These are phyloP conservation scores for Arctia plantaginis DNA, from an alignment of 2,888 invertebrate genomes.

Conservation along the genomic window DNA sequence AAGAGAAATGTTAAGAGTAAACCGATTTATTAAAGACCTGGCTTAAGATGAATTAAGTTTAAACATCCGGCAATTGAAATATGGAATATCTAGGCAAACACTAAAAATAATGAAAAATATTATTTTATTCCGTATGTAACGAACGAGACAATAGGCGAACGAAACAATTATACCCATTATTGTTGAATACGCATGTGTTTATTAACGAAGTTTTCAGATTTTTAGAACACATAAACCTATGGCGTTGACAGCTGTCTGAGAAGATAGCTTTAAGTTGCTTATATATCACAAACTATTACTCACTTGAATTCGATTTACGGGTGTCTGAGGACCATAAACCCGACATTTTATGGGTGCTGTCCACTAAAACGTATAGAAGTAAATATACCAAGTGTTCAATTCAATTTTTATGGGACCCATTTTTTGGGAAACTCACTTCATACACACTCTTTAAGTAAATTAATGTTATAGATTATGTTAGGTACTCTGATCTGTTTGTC, in stretches of 20 bases:
- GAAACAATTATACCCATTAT: too few species aligned
- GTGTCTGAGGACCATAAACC: constrained; percentile 12
- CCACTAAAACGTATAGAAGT: constrained; percentile 13
- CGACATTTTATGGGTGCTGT: constrained; percentile 12
- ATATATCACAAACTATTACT: constrained; percentile 9
- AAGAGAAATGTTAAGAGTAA: too few species aligned
- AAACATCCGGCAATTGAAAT: too few species aligned
- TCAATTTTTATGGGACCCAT: background rate
- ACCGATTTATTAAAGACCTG: too few species aligned
- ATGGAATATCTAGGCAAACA: too few species aligned
- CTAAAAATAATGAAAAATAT: too few species aligned
- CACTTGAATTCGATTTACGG: constrained; percentile 17
- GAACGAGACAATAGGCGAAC: too few species aligned
- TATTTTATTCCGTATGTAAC: too few species aligned
- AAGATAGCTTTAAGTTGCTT: background rate
- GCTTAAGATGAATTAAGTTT: too few species aligned
- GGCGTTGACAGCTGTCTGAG: background rate
- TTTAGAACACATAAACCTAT: background rate
- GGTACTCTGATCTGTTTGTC: too few species aligned
- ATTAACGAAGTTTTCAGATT: background rate
- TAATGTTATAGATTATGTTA: too few species aligned
- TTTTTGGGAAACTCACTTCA: background rate
- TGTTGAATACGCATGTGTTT: background rate
- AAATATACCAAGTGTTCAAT: background rate
- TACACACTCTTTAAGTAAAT: background rate